Conservation (phyloP, 2,113 vertebrate species). For the Anoura caudifer region DNA sequence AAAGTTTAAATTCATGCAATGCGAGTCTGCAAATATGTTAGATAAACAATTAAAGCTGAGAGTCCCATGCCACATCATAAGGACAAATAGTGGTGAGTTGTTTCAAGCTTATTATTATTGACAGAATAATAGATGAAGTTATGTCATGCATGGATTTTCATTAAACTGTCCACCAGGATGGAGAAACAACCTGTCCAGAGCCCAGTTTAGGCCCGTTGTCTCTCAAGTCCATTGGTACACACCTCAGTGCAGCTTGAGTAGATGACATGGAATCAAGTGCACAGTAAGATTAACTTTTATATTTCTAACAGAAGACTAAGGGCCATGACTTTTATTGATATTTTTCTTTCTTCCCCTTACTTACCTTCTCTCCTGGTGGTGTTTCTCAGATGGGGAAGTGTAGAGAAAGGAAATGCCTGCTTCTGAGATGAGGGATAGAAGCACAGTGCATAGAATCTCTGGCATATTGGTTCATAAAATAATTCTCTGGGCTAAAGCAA, state of each 20-base stretch:
- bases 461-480: neutral
- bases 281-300: neutral
- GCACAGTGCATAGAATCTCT: neutral
- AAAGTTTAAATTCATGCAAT: conserved; percentile 43
- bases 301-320: neutral
- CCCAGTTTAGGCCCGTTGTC: neutral
- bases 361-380: neutral
- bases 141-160: neutral
- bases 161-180: neutral
- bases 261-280: neutral
- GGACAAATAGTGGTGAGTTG: conserved; percentile 25
- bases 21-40: conserved; percentile 41
- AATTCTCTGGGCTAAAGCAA: neutral
- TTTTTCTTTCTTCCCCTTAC: neutral
- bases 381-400: neutral
- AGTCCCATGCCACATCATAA: neutral
- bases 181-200: neutral
- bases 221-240: neutral
- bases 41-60: conserved; percentile 50
- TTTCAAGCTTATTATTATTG: conserved; percentile 35
- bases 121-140: conserved; percentile 37
- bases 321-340: neutral
- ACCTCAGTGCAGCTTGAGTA: neutral
- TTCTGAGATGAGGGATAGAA: neutral
- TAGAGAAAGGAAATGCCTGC: neutral